phyloP scores from a whole-genome alignment of 2,797 vertebrate genomes.

The Phalloptychus januarius region DNA sequence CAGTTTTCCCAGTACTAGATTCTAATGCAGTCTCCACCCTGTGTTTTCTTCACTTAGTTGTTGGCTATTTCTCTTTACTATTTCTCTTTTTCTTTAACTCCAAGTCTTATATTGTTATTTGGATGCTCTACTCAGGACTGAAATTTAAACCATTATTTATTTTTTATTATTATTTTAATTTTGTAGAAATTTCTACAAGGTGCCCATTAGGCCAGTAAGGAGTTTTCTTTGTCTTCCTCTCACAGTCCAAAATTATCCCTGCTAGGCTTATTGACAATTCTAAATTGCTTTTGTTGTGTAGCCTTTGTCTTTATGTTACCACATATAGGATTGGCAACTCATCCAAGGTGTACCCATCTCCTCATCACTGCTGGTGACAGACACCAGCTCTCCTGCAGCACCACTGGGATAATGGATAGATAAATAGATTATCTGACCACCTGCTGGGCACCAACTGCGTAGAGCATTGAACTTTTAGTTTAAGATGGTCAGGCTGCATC shows the following conservation, averaged over 20 bases:
- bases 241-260: background rate
- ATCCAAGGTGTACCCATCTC: background rate
- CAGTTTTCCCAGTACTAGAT: too few species aligned
- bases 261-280: background rate
- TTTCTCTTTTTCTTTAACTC: background rate
- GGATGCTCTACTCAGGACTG: background rate
- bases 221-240: background rate
- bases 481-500: background rate
- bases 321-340: background rate
- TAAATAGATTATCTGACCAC: background rate
- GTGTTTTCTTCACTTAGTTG: background rate
- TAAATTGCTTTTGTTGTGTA: background rate
- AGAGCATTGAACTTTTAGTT: background rate
- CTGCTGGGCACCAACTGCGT: background rate
- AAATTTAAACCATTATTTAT: background rate
- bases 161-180: background rate
- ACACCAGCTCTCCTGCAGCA: background rate
- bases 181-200: background rate
- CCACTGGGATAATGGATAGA: background rate
- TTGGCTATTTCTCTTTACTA: background rate
- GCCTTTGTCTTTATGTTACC: background rate
- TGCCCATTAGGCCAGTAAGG: background rate
- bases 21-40: too few species aligned
- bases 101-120: background rate
- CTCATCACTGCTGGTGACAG: background rate